Conservation (phyloP, 2,113 vertebrate genomes). For the Hiodon tergisus region DNA sequence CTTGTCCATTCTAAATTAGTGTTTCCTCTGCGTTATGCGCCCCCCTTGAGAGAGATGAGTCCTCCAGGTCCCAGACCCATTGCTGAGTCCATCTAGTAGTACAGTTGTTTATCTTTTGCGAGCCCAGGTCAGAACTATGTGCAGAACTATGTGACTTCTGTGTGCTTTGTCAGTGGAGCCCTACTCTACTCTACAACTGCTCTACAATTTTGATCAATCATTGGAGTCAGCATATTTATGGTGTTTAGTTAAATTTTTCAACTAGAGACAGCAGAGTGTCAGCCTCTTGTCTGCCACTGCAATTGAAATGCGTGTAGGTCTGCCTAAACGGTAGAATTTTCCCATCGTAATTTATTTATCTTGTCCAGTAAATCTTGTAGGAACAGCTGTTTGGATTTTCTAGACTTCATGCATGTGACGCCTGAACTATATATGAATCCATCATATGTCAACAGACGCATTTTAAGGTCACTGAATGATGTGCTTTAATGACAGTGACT, state of each 20-base stretch:
- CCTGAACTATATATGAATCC: not conserved
- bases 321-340: not conserved
- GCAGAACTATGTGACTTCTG: not conserved
- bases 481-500: not conserved
- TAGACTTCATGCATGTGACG: not conserved
- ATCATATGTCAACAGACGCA: slow-evolving; percentile 2
- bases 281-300: not conserved
- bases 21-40: too few species aligned
- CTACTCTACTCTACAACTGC: not conserved
- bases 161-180: not conserved
- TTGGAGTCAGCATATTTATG: not conserved
- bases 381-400: not conserved
- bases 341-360: not conserved
- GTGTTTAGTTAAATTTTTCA: not conserved
- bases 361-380: not conserved
- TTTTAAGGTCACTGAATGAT: not conserved
- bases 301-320: not conserved
- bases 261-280: not conserved
- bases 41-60: too few species aligned
- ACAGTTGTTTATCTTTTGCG: too few species aligned
- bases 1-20: too few species aligned
- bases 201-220: not conserved
- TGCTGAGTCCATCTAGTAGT: too few species aligned
- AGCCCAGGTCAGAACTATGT: too few species aligned
- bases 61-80: too few species aligned